phyloP scores from a whole-genome alignment of 2,113 vertebrate genomes.

The Nematolebias whitei region DNA sequence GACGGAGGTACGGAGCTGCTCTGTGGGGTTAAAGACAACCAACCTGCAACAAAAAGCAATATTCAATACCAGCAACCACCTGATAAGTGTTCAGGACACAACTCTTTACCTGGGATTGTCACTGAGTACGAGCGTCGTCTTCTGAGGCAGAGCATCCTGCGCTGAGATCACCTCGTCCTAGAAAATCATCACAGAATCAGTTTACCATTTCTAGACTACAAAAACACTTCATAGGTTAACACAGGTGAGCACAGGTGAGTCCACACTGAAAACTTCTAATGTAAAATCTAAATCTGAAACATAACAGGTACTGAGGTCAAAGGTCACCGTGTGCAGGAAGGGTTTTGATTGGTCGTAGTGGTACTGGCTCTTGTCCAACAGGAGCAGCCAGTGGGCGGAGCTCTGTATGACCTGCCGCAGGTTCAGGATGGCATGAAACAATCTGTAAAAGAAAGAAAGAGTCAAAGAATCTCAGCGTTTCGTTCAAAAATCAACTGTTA shows the following conservation, averaged over 20 bases:
- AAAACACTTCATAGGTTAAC: background rate
- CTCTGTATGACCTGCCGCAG: conserved; percentile 86
- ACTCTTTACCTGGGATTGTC: conserved; percentile 79
- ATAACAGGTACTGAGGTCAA: background rate
- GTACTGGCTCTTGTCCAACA: conserved; percentile 85
- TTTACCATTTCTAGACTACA: no score
- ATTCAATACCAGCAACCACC: background rate
- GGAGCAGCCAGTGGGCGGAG: conserved; percentile 86
- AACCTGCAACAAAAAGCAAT: conserved; percentile 76
- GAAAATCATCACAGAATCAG: background rate
- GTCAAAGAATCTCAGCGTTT: background rate
- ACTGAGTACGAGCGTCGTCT: conserved; percentile 79
- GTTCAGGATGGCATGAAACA: conserved; percentile 87
- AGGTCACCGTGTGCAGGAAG: conserved; percentile 86
- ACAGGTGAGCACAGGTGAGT: background rate
- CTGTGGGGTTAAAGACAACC: conserved; percentile 85
- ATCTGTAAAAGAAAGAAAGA: conserved; percentile 68
- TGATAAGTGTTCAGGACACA: background rate
- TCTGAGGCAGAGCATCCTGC: conserved; percentile 87
- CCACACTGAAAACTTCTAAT: background rate
- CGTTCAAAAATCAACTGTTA: background rate
- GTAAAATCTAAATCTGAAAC: background rate
- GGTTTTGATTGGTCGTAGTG: conserved; percentile 76
- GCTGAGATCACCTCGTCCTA: conserved; percentile 86
- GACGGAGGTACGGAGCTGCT: conserved; percentile 83